phyloP scores from a whole-genome alignment of 2,797 vertebrate species.

The Bryconaethiops microstoma region DNA sequence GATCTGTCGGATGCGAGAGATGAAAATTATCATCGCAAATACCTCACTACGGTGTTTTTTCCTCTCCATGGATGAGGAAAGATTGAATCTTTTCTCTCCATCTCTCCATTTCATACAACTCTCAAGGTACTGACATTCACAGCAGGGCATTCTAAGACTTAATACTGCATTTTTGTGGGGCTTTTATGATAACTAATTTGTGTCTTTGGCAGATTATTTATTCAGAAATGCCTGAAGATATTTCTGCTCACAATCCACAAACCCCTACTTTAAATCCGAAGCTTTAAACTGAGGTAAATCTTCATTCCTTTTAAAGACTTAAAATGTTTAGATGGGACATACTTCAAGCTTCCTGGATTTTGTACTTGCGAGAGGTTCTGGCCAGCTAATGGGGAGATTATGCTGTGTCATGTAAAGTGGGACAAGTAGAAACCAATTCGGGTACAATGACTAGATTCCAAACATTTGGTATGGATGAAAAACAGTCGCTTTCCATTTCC shows the following conservation, averaged over 20 bases:
- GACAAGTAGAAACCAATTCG: constrained; percentile 50
- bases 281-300: not conserved
- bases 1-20: constrained; percentile 62
- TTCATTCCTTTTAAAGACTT: not conserved
- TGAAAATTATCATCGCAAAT: constrained; percentile 64
- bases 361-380: constrained; percentile 17
- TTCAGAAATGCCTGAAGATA: not conserved
- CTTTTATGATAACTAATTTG: constrained; percentile 6
- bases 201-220: constrained; percentile 19
- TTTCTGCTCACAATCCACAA: not conserved
- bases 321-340: not conserved
- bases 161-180: constrained; percentile 7
- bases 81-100: constrained; percentile 47
- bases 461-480: constrained; percentile 53
- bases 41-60: constrained; percentile 40
- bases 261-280: not conserved
- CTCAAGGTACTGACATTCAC: constrained; percentile 29
- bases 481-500: constrained; percentile 52
- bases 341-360: not conserved
- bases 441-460: constrained; percentile 51
- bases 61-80: constrained; percentile 37
- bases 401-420: constrained; percentile 47
- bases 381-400: constrained; percentile 33
- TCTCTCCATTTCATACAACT: constrained; percentile 36
- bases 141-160: not conserved